Conservation (phyloP, 1,140 invertebrate species). For the Heliothis virescens region DNA sequence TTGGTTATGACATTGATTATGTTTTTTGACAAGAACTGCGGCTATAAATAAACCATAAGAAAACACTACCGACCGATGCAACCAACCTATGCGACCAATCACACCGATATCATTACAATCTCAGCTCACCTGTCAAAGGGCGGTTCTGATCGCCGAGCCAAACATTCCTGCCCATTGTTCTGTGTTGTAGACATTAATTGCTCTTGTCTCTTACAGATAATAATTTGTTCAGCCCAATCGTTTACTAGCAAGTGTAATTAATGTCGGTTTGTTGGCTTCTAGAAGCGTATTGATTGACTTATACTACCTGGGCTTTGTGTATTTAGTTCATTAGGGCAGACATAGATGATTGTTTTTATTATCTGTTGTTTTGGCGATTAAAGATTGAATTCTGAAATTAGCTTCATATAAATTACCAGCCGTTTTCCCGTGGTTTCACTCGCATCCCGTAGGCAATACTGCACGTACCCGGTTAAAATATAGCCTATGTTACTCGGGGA, state of each 20-base stretch:
- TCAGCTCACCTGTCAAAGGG: neutral
- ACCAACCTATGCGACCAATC: neutral
- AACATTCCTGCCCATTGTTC: neutral
- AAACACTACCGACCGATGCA: neutral
- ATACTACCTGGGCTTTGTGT: neutral
- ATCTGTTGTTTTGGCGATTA: too few relatives aligned
- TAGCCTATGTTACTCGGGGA: too few relatives aligned
- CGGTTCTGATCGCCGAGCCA: neutral
- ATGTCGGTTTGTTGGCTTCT: neutral
- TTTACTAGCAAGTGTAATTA: neutral
- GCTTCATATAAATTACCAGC: too few relatives aligned
- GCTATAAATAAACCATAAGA: too few relatives aligned
- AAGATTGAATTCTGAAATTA: too few relatives aligned
- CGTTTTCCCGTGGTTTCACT: too few relatives aligned
- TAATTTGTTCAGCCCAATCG: constrained; percentile 30
- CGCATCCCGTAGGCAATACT: too few relatives aligned
- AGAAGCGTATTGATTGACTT: neutral
- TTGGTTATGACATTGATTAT: too few relatives aligned
- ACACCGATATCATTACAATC: constrained; percentile 6
- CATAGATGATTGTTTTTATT: neutral
- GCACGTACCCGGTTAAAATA: too few relatives aligned
- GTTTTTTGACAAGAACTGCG: too few relatives aligned
- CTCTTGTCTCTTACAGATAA: neutral
- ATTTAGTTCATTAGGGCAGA: neutral
- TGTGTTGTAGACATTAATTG: neutral